A percentile compares a stretch with the other conserved stretches of the same genome.
phyloP scores from a whole-genome alignment of 2,797 vertebrate genomes.

The Hypotaenidia philippensis region DNA sequence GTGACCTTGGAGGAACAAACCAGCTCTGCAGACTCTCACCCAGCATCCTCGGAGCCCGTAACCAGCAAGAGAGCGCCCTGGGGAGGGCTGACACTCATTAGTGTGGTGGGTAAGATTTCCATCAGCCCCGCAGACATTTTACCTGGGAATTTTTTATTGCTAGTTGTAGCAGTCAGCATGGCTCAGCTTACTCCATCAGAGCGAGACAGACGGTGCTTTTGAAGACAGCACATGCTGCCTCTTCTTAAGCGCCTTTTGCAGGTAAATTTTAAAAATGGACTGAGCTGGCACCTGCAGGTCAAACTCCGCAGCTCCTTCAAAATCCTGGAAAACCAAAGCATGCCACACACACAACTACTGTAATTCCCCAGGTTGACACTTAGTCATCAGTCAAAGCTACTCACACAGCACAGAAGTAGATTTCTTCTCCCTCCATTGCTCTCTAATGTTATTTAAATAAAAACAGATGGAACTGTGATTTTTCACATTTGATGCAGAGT shows the following conservation, averaged over 20 bases:
- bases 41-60: accelerated
- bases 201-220: not conserved
- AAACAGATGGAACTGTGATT: constrained; percentile 36
- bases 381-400: constrained; percentile 45
- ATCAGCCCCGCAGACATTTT: accelerated
- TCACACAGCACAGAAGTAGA: constrained; percentile 4
- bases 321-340: not conserved
- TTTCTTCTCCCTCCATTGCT: constrained; percentile 39
- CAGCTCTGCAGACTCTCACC: not conserved
- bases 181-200: not conserved
- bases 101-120: not conserved
- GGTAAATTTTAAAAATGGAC: constrained; percentile 1
- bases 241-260: not conserved
- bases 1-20: not conserved
- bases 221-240: not conserved
- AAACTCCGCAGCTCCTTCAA: not conserved
- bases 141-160: not conserved
- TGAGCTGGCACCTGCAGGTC: constrained; percentile 34
- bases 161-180: not conserved
- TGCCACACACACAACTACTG: not conserved
- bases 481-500: constrained; percentile 4
- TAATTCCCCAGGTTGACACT: constrained; percentile 38
- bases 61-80: not conserved
- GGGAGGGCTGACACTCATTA: not conserved
- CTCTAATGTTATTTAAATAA: constrained; percentile 43